These are phyloP conservation scores for Steinernema hermaphroditum DNA, from an alignment of 2,888 invertebrate species.

Conservation along the genomic window DNA sequence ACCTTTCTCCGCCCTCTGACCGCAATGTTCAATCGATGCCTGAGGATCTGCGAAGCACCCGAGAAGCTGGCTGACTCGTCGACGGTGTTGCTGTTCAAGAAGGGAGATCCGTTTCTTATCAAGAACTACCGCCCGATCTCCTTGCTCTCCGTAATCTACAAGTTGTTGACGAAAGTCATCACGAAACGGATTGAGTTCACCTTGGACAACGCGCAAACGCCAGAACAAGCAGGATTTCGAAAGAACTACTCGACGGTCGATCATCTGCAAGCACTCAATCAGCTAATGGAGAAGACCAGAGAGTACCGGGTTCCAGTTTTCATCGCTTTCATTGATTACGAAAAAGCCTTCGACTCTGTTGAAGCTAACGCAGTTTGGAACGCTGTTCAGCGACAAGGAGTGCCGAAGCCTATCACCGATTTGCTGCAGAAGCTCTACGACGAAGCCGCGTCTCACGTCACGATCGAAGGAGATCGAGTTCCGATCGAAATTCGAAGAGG, in stretches of 20 bases:
- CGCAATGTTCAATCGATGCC: too few species aligned
- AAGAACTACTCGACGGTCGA: constrained; percentile 32
- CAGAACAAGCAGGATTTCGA: constrained; percentile 33
- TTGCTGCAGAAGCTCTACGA: too few species aligned
- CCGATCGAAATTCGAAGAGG: too few species aligned
- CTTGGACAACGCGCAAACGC: neutral
- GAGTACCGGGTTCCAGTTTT: constrained; percentile 34
- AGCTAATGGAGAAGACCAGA: neutral
- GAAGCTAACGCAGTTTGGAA: constrained; percentile 32
- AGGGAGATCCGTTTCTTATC: constrained; percentile 34
- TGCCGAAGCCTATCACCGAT: too few species aligned
- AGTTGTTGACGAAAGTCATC: constrained; percentile 8
- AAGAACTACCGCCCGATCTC: constrained; percentile 39
- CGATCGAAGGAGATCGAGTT: too few species aligned
- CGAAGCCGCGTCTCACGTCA: too few species aligned
- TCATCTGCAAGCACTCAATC: constrained; percentile 26
- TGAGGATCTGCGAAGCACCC: too few species aligned
- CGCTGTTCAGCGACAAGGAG: neutral
- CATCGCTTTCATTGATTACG: constrained; percentile 36
- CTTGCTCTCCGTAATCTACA: constrained; percentile 24
- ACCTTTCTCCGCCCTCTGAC: too few species aligned
- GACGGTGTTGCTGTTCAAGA: constrained; percentile 37
- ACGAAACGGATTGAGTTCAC: neutral
- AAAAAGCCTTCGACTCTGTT: constrained; percentile 37
- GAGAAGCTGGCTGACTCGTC: constrained; percentile 3